Evolutionary conservation across 2,888 invertebrate genomes (phyloP).

Genomic region (Hydrotaea cyrtoneurina): DNA sequence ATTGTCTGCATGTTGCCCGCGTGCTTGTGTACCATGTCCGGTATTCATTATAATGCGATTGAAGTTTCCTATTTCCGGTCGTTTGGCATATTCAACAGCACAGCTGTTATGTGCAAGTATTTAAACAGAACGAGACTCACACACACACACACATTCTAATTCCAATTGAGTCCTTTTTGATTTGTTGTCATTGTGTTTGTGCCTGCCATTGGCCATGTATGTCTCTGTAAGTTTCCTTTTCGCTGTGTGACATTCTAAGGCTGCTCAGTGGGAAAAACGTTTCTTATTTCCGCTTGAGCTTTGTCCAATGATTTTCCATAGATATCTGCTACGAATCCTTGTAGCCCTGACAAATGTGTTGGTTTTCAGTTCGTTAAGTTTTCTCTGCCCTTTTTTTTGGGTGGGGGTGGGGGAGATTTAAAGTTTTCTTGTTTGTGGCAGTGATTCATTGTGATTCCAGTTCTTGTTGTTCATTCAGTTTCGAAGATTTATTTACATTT

Average conservation of each 20-base stretch:
- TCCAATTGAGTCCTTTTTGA: neutral
- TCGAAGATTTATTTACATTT: slow-evolving; percentile 28
- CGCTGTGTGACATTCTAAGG: neutral
- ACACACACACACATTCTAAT: neutral
- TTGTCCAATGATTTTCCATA: neutral
- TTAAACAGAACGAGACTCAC: neutral
- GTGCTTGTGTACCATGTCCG: slow-evolving; percentile 32
- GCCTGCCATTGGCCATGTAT: neutral
- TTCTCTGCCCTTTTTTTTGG: neutral
- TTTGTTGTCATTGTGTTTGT: neutral
- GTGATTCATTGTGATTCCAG: slow-evolving; percentile 1
- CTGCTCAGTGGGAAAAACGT: neutral
- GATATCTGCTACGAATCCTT: neutral
- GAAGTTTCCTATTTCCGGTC: slow-evolving; percentile 67
- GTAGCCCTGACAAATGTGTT: slow-evolving; percentile 47
- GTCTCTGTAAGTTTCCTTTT: neutral
- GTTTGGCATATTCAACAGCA: slow-evolving; percentile 50
- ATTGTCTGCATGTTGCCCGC: too few relatives aligned
- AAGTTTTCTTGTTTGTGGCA: neutral
- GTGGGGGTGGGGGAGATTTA: too few relatives aligned
- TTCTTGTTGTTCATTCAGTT: neutral
- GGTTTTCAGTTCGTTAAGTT: slow-evolving; percentile 8
- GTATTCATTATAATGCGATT: slow-evolving; percentile 67
- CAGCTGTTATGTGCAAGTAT: neutral
- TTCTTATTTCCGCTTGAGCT: neutral